Evolutionary conservation across 2,113 vertebrate genomes (phyloP).

Genomic region (Dasypus novemcinctus): DNA sequence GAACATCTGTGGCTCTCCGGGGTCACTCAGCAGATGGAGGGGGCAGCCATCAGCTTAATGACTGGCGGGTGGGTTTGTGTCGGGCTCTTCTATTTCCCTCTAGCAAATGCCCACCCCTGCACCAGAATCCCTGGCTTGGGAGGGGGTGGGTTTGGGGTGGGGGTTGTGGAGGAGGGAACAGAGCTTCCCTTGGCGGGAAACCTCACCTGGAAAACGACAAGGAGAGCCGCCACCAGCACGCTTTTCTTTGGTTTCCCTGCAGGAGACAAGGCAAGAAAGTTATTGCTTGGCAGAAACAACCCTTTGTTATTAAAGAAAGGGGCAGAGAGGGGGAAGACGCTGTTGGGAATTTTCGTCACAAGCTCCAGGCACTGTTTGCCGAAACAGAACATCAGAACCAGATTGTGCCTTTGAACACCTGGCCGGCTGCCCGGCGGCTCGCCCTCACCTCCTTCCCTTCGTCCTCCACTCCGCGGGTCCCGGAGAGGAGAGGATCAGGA

Average conservation of each 20-base stretch:
- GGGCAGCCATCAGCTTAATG: neutral
- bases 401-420: constrained; percentile 43
- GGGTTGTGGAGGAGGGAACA: neutral
- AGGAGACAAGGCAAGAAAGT: constrained; percentile 43
- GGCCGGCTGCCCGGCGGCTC: neutral
- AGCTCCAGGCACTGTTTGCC: neutral
- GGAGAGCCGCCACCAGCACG: constrained; percentile 60
- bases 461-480: neutral
- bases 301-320: neutral
- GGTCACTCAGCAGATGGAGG: neutral
- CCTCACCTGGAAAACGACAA: constrained; percentile 75
- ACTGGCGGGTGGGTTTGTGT: neutral
- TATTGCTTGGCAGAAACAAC: neutral
- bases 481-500: neutral
- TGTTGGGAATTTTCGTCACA: neutral
- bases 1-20: neutral
- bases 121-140: neutral
- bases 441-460: neutral
- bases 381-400: constrained; percentile 53
- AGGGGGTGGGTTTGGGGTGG: neutral
- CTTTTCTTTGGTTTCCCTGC: constrained; percentile 69
- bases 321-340: neutral
- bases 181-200: neutral
- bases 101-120: neutral
- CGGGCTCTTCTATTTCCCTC: neutral